phyloP scores from a whole-genome alignment of 2,113 vertebrate species.

The Odobenus rosmarus region DNA sequence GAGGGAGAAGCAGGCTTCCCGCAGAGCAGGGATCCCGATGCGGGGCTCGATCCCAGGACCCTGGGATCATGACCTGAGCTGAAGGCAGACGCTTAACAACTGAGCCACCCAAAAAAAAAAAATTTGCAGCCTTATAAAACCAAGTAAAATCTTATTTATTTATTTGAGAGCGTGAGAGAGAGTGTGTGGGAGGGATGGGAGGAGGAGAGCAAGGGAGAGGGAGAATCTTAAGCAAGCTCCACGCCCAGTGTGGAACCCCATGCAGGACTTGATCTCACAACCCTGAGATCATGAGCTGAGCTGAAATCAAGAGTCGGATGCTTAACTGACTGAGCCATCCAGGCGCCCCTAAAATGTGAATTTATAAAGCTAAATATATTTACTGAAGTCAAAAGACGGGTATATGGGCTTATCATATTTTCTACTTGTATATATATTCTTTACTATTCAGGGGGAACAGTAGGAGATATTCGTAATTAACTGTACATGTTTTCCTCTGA shows the following conservation, averaged over 20 bases:
- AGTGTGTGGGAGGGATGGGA: neutral
- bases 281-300: neutral
- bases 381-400: neutral
- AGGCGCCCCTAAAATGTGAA: neutral
- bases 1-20: no score
- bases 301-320: neutral
- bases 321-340: neutral
- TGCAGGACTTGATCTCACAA: neutral
- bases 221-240: neutral
- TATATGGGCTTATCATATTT: neutral
- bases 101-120: neutral
- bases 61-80: no score
- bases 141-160: neutral
- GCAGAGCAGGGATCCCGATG: no score
- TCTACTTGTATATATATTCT: neutral
- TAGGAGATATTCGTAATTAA: neutral
- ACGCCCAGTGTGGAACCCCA: neutral
- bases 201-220: neutral
- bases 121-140: neutral
- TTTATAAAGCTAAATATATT: neutral
- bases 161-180: no score
- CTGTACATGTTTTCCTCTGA: neutral
- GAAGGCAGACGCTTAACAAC: no score
- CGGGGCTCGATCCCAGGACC: no score
- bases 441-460: neutral